These are phyloP conservation scores for Dicycla oo DNA, from an alignment of 2,888 invertebrate genomes.

Conservation along the genomic window DNA sequence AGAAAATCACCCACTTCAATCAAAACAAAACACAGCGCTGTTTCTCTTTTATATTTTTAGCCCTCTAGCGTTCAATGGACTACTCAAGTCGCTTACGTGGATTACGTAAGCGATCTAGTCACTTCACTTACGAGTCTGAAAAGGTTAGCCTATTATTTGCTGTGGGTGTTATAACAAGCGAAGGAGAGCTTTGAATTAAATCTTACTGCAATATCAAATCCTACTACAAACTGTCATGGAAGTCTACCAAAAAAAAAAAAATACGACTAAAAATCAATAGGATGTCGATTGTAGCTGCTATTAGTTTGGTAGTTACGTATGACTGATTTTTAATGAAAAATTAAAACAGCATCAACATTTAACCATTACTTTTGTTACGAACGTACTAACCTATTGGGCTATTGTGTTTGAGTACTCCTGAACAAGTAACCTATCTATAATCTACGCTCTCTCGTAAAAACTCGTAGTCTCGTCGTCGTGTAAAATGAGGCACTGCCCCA, in stretches of 20 bases:
- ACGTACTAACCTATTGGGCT: neutral
- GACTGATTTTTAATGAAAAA: neutral
- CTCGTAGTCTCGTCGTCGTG: too few relatives aligned
- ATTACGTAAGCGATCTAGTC: too few relatives aligned
- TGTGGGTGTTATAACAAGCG: neutral
- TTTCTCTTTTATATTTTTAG: neutral
- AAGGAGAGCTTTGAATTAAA: neutral
- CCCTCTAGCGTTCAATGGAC: neutral
- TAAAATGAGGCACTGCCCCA: constrained; percentile 77
- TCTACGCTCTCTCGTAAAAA: constrained; percentile 68
- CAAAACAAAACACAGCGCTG: neutral
- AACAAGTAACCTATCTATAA: constrained; percentile 68
- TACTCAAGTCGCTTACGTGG: neutral
- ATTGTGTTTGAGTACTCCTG: constrained; percentile 16
- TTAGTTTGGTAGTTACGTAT: too few relatives aligned
- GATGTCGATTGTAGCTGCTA: too few relatives aligned
- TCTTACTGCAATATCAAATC: neutral
- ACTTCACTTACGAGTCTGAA: neutral
- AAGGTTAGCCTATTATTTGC: neutral
- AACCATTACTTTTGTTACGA: neutral
- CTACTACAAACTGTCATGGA: too few relatives aligned
- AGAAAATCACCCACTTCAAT: neutral
- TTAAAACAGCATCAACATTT: neutral
- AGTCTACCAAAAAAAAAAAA: too few relatives aligned
- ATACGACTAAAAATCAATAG: too few relatives aligned